Evolutionary conservation across 2,797 vertebrate species (phyloP).

Genomic region (Amazona ochrocephala): DNA sequence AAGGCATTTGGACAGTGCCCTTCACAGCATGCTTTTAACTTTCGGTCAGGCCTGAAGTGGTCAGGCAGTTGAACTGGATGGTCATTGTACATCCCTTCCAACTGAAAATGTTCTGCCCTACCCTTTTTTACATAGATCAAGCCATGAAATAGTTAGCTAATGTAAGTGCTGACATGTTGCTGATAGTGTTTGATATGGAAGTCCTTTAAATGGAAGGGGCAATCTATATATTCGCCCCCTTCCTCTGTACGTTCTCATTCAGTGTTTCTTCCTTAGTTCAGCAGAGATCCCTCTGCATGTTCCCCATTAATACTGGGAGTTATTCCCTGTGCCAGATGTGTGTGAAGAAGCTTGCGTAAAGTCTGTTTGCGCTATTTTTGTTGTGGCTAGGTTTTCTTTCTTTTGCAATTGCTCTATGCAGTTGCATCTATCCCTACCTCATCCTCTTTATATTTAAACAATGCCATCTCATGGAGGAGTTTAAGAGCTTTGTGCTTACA

Average conservation of each 20-base stretch:
- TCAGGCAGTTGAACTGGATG: not conserved
- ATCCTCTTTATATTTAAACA: slow-evolving; percentile 13
- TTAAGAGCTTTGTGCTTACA: not conserved
- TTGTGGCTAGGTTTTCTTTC: not conserved
- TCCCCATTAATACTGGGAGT: not conserved
- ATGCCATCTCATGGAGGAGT: slow-evolving; percentile 35
- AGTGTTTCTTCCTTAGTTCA: not conserved
- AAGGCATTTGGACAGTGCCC: not conserved
- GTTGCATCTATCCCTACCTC: not conserved
- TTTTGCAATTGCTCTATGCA: not conserved
- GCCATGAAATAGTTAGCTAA: not conserved
- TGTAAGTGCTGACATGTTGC: not conserved
- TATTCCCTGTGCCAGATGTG: not conserved
- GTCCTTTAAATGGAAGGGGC: not conserved
- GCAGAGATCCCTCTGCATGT: not conserved
- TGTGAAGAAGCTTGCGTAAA: not conserved
- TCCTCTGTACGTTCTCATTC: not conserved
- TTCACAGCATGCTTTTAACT: not conserved
- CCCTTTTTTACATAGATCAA: not conserved
- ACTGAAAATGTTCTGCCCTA: not conserved
- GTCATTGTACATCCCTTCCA: not conserved
- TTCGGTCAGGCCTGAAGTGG: not conserved
- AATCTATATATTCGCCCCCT: not conserved
- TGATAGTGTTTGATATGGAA: not conserved
- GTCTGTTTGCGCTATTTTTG: not conserved